Base-by-base conservation (phyloP, 2,797 vertebrate genomes). In the Sebastes aleutianus region DNA sequence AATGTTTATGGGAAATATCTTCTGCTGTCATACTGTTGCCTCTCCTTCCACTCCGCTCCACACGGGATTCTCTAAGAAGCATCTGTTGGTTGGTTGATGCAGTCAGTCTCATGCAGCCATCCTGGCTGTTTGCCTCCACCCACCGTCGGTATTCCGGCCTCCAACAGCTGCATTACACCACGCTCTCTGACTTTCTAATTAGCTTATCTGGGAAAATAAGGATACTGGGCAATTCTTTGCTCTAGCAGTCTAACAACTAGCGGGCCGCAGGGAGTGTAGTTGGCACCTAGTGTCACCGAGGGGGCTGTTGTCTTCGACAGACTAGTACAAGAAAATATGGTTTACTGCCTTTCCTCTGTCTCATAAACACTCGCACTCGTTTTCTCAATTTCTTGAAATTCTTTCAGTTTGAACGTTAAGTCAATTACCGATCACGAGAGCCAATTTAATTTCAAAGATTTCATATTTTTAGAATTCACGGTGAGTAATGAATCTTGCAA, bases 181-280 rank as follows among this genome's bases (percentile, higher is more conserved):
- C 82, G 81, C 92, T 93, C 85, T 74, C 88, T 89, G 93, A 93
- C 90, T 94, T 94, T 95, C 88, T 94, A 93, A 93, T 95, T 95
- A 94, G 93, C 90, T 92, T 89, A 90, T 88, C 88, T 85, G 43
- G 18, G 86, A 93, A 93, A 94, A 92, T 93, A 90, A 92, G 85
- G 92, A 94, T 90, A 88, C 91, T 84, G 91, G 90, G 92, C 91
- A 94, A 95, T 94, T 92, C 94, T 94, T 92, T 93, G 93, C 94
- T 95, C 94, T 90, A 94, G 92, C 94, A 95, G 92, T 92, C 90
- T 91, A 93, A 95, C 94, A 93, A 93, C 88, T 85, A 93, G 91
- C 78, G 80, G 87, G 85, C 87, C 75, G 65, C 84, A 71, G 89
- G 88, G 89, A 92, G 82, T 20, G 83, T 59, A 53, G 81, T 79